Conservation (phyloP, 2,113 vertebrate genomes). For the Heliornis fulica region DNA sequence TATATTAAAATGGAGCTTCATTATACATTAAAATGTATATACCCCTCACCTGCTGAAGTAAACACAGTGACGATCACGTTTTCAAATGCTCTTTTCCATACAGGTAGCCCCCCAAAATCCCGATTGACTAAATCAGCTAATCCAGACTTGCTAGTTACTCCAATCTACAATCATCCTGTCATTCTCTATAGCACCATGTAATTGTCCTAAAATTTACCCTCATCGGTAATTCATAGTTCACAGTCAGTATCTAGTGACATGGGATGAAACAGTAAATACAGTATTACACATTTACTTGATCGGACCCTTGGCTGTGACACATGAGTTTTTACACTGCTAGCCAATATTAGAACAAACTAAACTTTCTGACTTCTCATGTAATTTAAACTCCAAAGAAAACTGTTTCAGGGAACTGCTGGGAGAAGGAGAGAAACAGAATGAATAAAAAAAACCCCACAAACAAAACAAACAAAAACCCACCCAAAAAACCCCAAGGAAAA, state of each 20-base stretch:
- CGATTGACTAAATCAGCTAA: background rate
- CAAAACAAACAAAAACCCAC: too few species aligned
- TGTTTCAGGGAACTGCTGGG: background rate
- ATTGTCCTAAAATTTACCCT: background rate
- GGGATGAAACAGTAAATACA: background rate
- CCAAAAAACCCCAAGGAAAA: too few species aligned
- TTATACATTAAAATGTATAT: background rate
- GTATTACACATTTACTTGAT: background rate
- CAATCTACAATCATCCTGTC: fast-evolving
- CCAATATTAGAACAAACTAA: background rate
- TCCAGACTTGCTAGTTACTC: background rate
- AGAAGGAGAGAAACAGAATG: background rate
- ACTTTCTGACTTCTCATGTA: background rate
- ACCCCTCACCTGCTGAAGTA: background rate
- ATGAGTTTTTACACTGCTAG: background rate
- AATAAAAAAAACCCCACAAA: too few species aligned
- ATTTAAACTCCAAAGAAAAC: background rate
- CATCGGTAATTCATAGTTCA: background rate
- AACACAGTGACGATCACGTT: fast-evolving
- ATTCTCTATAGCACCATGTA: background rate
- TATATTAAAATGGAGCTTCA: background rate
- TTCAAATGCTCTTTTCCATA: background rate
- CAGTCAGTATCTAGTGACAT: background rate
- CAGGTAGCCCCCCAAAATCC: background rate
- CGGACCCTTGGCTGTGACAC: background rate